phyloP scores from a whole-genome alignment of 2,888 invertebrate species.

The Clepsis dumicolana region DNA sequence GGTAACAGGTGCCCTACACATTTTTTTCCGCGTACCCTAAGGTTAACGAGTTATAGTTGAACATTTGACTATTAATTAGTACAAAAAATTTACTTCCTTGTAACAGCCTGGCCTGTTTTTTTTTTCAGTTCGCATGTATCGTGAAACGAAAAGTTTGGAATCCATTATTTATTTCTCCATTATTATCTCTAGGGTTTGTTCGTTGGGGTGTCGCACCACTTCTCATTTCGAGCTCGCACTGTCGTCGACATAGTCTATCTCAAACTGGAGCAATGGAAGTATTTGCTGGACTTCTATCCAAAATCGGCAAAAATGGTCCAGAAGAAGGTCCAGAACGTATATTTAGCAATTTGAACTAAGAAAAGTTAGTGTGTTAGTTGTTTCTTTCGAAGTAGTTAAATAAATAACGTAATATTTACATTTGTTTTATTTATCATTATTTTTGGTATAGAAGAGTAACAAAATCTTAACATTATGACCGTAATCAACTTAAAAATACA shows the following conservation, averaged over 20 bases:
- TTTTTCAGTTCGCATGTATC: too few relatives aligned
- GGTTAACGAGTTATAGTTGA: too few relatives aligned
- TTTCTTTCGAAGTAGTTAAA: slow-evolving; percentile 16
- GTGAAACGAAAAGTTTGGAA: not conserved
- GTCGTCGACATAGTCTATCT: slow-evolving; percentile 82
- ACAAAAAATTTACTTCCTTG: too few relatives aligned
- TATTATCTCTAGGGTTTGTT: slow-evolving; percentile 76
- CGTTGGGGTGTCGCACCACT: slow-evolving; percentile 82
- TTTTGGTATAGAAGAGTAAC: slow-evolving; percentile 4
- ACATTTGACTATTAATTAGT: too few relatives aligned
- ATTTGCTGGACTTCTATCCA: slow-evolving; percentile 79
- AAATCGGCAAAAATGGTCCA: slow-evolving; percentile 73
- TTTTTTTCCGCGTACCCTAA: too few relatives aligned
- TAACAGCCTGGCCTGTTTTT: too few relatives aligned
- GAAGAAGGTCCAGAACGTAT: slow-evolving; percentile 78
- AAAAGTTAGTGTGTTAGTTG: slow-evolving; percentile 35
- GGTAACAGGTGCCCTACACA: too few relatives aligned
- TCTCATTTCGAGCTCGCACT: slow-evolving; percentile 83
- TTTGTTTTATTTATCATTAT: slow-evolving; percentile 29
- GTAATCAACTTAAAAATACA: not conserved
- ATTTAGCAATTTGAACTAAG: slow-evolving; percentile 68
- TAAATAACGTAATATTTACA: slow-evolving; percentile 13
- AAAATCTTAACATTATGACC: not conserved
- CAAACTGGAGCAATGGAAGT: slow-evolving; percentile 82
- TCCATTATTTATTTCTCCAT: not conserved